Evolutionary conservation across 2,888 invertebrate genomes (phyloP), one percentile per base, ranked within the genome.

Genomic region (Pollenia labialis): DNA sequence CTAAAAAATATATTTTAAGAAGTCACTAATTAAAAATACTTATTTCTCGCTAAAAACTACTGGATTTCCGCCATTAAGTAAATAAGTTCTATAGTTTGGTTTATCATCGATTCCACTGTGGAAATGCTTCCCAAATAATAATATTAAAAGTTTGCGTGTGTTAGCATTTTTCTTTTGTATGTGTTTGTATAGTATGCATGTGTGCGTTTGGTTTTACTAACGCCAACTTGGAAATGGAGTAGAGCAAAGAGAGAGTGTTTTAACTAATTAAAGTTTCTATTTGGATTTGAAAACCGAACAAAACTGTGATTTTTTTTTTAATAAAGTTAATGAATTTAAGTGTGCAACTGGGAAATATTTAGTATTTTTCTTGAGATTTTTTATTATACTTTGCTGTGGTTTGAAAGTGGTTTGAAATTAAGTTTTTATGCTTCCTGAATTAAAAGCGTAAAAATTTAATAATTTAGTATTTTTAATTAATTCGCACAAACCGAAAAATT

Each of bases 231-330:
- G 32, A 11, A 62, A 58, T 18, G 7, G 12, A 58, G 18, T 46
- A 11, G 10, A 60, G 6, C 9, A 58, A 32, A 58, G 71, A 56
- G 40, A 52, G 50, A 62, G 54, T 76, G 76, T 66, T 64, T 76
- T 64, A 76, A 66, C 77, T 56, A 77, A 77, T 77, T 64, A 75
- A 75, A 64, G 62, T 77, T 46, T 77, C 46, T 56, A 48, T 68
- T 32, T 56, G n/a, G 68, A 68, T 56, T 77, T 42, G 48, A 12
- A 48, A 32, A 77, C 56, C 44, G 23, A 46, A 16, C 7, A 12
- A 12, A 12, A 54, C 23, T 40, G 7, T 52, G 50, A 9, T n/a
- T 50, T 40, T 54, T 42, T 4, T 42, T 4, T 12, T 48, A 42
- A 54, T 52, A 54, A 54, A 54, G 16, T 54, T 71, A 69, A 69